These are phyloP conservation scores for Drosophila ercepeae DNA, from an alignment of 1,140 invertebrate species.

Conservation along the genomic window DNA sequence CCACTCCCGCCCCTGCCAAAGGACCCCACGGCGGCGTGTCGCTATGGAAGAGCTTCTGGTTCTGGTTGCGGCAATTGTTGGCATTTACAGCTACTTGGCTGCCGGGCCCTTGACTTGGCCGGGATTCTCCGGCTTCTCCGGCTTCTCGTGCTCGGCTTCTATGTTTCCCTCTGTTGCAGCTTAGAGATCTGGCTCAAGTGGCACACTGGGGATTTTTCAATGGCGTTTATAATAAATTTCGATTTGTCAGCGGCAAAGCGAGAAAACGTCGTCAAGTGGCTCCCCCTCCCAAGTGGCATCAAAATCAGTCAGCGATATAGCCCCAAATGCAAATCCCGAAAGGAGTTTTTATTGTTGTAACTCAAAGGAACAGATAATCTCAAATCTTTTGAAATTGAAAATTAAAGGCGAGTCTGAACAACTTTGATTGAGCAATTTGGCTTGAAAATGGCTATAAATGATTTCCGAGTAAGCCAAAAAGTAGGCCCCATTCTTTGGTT, in stretches of 20 bases:
- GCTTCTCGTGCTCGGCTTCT: conserved; percentile 6
- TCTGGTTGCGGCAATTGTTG: conserved; percentile 69
- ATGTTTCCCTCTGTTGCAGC: conserved; percentile 5
- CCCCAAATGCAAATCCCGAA: conserved; percentile 8
- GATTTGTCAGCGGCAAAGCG: conserved; percentile 74
- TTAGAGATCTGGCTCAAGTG: conserved; percentile 63
- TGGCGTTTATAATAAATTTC: conserved; percentile 81
- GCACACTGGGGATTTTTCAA: conserved; percentile 74
- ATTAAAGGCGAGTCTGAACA: not conserved
- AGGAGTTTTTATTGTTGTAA: not conserved
- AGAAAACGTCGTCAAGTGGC: conserved; percentile 47
- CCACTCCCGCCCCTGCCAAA: conserved; percentile 1
- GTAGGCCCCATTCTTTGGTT: conserved; percentile 16
- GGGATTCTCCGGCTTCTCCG: conserved; percentile 17
- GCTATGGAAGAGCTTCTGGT: conserved; percentile 49
- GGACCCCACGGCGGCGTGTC: conserved; percentile 1
- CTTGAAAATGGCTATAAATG: conserved; percentile 7
- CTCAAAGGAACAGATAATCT: not conserved
- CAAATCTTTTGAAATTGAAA: not conserved
- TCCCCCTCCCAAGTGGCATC: conserved; percentile 42
- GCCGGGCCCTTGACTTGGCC: conserved; percentile 37
- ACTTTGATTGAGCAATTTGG: conserved; percentile 1
- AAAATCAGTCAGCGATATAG: conserved; percentile 26
- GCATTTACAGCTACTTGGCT: conserved; percentile 80
- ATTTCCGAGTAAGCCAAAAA: conserved; percentile 10